Conservation (phyloP, 2,797 vertebrate species). For the Enteromius radiatus region DNA sequence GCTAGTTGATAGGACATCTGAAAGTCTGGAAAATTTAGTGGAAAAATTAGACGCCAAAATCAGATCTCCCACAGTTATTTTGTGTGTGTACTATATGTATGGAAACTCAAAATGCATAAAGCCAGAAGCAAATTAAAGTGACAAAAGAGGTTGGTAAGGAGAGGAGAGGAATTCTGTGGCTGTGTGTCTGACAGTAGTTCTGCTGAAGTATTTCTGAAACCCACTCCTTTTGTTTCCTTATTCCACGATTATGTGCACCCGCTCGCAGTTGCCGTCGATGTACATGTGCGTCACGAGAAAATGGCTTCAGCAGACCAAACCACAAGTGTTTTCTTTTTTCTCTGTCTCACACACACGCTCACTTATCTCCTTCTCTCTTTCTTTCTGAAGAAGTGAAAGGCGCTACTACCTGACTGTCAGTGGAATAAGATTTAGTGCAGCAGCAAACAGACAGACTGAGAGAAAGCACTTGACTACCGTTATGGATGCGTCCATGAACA, state of each 20-base stretch:
- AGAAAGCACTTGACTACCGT: conserved; percentile 51
- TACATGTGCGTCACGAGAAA: conserved; percentile 76
- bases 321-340: conserved; percentile 62
- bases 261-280: conserved; percentile 68
- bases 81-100: conserved; percentile 38
- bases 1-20: conserved; percentile 66
- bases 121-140: conserved; percentile 79
- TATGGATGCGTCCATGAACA: conserved; percentile 47
- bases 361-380: conserved; percentile 38
- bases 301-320: conserved; percentile 76
- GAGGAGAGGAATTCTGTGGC: conserved; percentile 71
- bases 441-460: conserved; percentile 43
- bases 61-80: conserved; percentile 71
- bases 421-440: conserved; percentile 45
- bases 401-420: conserved; percentile 45
- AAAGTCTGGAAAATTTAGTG: conserved; percentile 71
- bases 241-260: conserved; percentile 74
- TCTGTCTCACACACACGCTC: conserved; percentile 13
- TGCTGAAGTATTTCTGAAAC: conserved; percentile 67
- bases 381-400: conserved; percentile 48
- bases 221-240: conserved; percentile 76
- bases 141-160: conserved; percentile 68
- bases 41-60: conserved; percentile 74
- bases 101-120: conserved; percentile 72
- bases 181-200: conserved; percentile 76